phyloP scores from a whole-genome alignment of 2,888 invertebrate species.

The Drosophila subquinaria region DNA sequence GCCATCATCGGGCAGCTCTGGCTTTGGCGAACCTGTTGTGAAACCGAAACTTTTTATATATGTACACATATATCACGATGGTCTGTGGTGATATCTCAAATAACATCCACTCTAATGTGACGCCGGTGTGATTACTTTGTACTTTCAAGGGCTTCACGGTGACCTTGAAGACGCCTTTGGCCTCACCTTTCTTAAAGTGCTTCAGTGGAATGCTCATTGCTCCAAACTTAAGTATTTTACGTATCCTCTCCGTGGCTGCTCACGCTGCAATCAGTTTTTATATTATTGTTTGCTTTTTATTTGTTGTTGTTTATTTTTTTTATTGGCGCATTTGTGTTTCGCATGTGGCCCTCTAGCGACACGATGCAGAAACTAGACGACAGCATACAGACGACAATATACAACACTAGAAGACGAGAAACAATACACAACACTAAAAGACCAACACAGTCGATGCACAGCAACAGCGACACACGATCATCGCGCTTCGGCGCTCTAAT shows the following conservation, averaged over 20 bases:
- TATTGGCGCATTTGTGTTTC: no score
- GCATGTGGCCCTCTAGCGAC: no score
- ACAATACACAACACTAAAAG: no score
- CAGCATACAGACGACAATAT: no score
- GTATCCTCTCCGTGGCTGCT: constrained; percentile 5
- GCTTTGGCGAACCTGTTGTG: constrained; percentile 88
- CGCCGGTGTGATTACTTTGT: constrained; percentile 6
- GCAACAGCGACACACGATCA: no score
- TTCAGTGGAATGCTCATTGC: constrained; percentile 64
- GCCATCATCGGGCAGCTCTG: constrained; percentile 87
- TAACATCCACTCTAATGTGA: constrained; percentile 21
- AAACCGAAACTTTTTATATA: neutral
- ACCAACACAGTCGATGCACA: no score
- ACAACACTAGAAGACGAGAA: no score
- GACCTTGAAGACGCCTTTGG: constrained; percentile 36
- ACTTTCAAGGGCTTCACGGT: constrained; percentile 10
- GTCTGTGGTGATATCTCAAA: neutral
- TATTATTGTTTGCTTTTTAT: no score
- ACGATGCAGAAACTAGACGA: no score
- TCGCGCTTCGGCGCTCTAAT: no score
- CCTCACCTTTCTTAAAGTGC: constrained; percentile 71
- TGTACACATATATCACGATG: neutral
- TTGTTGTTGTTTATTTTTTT: no score
- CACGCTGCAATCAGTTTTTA: neutral
- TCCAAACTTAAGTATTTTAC: constrained; percentile 4